Conservation (phyloP, 2,797 vertebrate genomes). For the Tangara arthus region DNA sequence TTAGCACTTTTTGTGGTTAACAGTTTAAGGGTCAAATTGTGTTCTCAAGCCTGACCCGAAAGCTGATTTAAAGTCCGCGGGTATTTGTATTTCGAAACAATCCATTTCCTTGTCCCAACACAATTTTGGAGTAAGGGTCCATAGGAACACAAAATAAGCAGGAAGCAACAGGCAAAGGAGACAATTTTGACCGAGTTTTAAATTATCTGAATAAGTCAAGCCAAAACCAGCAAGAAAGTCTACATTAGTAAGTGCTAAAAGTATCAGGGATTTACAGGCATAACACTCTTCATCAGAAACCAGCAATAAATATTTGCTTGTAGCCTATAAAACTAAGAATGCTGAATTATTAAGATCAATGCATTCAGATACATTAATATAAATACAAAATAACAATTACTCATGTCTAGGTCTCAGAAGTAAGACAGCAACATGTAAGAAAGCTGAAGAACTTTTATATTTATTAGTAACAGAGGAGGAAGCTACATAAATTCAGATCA, state of each 20-base stretch:
- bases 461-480: conserved; percentile 50
- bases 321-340: conserved; percentile 17
- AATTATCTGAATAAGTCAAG: background rate
- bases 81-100: background rate
- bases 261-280: background rate
- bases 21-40: background rate
- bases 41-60: background rate
- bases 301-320: background rate
- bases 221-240: background rate
- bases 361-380: background rate
- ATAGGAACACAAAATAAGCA: background rate
- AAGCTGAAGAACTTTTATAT: conserved; percentile 18
- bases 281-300: background rate
- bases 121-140: background rate
- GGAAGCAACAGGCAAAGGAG: background rate
- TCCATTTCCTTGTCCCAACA: background rate
- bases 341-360: background rate
- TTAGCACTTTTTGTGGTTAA: background rate
- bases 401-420: conserved; percentile 10
- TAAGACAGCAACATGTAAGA: background rate
- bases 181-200: background rate
- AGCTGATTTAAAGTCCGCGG: background rate
- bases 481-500: conserved; percentile 19
- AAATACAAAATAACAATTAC: background rate
- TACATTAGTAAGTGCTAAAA: background rate